A percentile compares a stretch with the other conserved stretches of the same genome.
phyloP scores from a whole-genome alignment of 2,797 vertebrate genomes.

The Galago senegalensis region DNA sequence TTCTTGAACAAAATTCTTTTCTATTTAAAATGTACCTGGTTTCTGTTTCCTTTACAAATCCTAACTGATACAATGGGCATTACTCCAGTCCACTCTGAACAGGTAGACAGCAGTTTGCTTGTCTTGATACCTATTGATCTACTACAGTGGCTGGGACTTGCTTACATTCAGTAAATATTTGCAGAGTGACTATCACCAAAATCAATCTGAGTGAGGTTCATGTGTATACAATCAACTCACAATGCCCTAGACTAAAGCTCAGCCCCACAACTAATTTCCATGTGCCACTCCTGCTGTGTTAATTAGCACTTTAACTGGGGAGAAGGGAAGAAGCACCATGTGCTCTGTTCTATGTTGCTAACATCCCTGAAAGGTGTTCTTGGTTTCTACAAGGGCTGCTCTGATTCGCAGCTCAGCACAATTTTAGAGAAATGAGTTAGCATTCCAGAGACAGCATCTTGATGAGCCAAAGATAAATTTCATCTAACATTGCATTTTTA shows the following conservation, averaged over 20 bases:
- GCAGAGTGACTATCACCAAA: neutral
- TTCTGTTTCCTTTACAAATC: slow-evolving; percentile 49
- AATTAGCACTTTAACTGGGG: slow-evolving; percentile 27
- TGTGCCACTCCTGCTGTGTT: neutral
- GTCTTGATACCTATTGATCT: slow-evolving; percentile 5
- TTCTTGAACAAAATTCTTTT: slow-evolving; percentile 35
- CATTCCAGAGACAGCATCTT: slow-evolving; percentile 49
- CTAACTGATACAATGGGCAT: neutral
- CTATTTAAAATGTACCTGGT: neutral
- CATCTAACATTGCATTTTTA: slow-evolving; percentile 73
- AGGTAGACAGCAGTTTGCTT: neutral
- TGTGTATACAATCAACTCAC: slow-evolving; percentile 13
- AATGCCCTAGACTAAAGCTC: slow-evolving; percentile 7
- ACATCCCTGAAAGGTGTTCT: neutral
- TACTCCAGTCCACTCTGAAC: neutral
- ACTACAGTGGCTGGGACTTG: neutral
- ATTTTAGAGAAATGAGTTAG: slow-evolving; percentile 43
- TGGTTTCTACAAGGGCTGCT: neutral
- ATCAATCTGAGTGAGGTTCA: neutral
- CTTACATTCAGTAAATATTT: slow-evolving; percentile 23
- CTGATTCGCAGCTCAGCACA: neutral
- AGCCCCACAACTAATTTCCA: slow-evolving; percentile 27
- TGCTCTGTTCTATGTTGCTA: neutral
- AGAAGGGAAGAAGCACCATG: slow-evolving; percentile 30
- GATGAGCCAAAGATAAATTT: slow-evolving; percentile 34